Evolutionary conservation across 2,797 vertebrate species (phyloP), one percentile per base, ranked within the genome.

Genomic region (Clamator glandarius): DNA sequence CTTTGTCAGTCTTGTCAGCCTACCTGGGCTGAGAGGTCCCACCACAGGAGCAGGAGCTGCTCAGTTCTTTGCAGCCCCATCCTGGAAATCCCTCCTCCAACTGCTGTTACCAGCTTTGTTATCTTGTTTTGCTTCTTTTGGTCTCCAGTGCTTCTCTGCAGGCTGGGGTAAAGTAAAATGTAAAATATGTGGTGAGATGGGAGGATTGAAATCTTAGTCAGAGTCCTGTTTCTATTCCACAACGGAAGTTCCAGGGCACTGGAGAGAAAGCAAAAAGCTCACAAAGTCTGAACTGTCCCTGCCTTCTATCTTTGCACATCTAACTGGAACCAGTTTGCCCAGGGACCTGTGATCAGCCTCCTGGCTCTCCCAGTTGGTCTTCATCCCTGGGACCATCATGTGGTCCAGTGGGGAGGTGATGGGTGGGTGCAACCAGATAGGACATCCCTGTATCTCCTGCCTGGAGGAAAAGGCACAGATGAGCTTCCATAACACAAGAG

Each of bases 341-440:
- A 2, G n/a, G 28, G 28, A 54, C 35, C 58, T 73, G 52, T 4
- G 25, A 31, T 21, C 52, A n/a, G 41, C 8, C 50, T 28, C 33
- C 33, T 1, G 6, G 39, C 33, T 50, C 58, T 59, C 64, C 1
- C 44, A 46, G 20, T 21, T 46, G 19, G 20, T 11, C 44, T 46
- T 6, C 21, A 19, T 20, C 44, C 44, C 42, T 18, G 16, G 42
- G 15, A 44, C 42, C 44, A 46, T 8, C 44, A 21, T 46, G 44
- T 3, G 20, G 39, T 33, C 41, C 1, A 0, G 6, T 1, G 6
- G 18, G 33, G n/a, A 70, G 41, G 28, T 13, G 50, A 46, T 12
- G 74, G 17, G n/a, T 87, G 78, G 19, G 16, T 12, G 3, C 67
- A 64, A 44, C 16, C 2, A 2, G 5, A 8, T 3, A 4, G 8